Evolutionary conservation across 1,140 invertebrate genomes (phyloP).

Genomic region (Eurosta solidaginis): DNA sequence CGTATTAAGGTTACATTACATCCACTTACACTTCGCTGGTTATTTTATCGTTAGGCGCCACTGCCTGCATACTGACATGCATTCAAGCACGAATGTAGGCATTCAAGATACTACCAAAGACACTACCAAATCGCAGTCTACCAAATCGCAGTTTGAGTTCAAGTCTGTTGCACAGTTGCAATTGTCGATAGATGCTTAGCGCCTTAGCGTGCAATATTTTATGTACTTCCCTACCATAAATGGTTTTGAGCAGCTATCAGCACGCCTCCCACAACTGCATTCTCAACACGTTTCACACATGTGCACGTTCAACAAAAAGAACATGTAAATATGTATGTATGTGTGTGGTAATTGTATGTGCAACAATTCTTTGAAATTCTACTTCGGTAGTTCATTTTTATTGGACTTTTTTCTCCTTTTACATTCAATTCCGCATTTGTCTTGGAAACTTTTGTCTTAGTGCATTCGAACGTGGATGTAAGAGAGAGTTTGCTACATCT

Average conservation of each 20-base stretch:
- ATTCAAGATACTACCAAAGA: not conserved
- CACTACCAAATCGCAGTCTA: slow-evolving; percentile 4
- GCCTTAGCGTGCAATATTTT: slow-evolving; percentile 4
- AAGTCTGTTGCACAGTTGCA: slow-evolving; percentile 13
- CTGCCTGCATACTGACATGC: not conserved
- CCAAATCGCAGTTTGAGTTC: slow-evolving; percentile 15
- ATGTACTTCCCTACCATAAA: not conserved
- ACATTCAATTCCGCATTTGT: not conserved
- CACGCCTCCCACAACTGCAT: slow-evolving; percentile 23
- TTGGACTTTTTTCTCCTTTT: not conserved
- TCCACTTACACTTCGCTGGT: too few relatives aligned
- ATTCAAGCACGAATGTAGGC: not conserved
- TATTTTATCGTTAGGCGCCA: slow-evolving; percentile 28
- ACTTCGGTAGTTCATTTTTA: slow-evolving; percentile 2
- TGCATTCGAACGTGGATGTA: not conserved
- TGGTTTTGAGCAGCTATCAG: slow-evolving; percentile 3
- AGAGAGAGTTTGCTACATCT: not conserved
- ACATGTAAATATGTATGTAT: too few relatives aligned
- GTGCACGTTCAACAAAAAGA: not conserved
- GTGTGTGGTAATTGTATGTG: too few relatives aligned
- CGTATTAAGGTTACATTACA: too few relatives aligned
- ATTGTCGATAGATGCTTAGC: not conserved
- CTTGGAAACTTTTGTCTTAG: not conserved
- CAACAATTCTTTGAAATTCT: slow-evolving; percentile 21
- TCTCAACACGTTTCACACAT: slow-evolving; percentile 4